phyloP scores from a whole-genome alignment of 2,888 invertebrate species.

The Drosophila stalkeri region DNA sequence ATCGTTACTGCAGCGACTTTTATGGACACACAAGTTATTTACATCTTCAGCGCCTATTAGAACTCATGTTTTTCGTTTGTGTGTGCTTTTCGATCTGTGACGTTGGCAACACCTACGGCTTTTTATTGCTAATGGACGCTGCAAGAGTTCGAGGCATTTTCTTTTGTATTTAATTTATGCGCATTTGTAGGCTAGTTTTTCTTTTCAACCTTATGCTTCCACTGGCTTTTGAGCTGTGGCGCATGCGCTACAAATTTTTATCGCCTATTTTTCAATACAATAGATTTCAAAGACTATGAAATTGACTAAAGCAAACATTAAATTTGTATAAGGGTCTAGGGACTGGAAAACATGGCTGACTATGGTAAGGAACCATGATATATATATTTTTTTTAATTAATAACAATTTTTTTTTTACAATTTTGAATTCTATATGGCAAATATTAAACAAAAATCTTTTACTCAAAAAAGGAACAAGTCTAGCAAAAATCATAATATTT shows the following conservation, averaged over 20 bases:
- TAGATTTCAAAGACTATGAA: conserved; percentile 43
- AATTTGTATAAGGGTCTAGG: conserved; percentile 28
- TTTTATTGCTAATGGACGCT: conserved; percentile 41
- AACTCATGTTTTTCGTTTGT: conserved; percentile 17
- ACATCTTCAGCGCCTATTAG: conserved; percentile 10
- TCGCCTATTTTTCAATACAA: conserved; percentile 32
- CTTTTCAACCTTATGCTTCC: conserved; percentile 1
- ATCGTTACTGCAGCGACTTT: conserved; percentile 49
- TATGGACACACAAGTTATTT: conserved; percentile 45
- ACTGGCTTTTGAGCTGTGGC: conserved; percentile 38
- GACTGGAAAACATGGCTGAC: background rate
- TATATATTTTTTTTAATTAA: no score
- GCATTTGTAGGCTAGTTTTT: conserved; percentile 47
- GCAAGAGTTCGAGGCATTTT: conserved; percentile 31
- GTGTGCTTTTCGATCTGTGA: conserved; percentile 37
- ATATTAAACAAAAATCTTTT: no score
- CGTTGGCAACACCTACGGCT: conserved; percentile 67
- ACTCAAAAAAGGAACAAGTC: background rate
- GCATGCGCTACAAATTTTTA: conserved; percentile 67
- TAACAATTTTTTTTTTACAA: no score
- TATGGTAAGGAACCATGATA: no score
- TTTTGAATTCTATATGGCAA: no score
- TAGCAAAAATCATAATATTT: background rate
- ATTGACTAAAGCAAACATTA: conserved; percentile 58
- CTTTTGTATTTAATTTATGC: conserved; percentile 63